A percentile compares a stretch with the other conserved stretches of the same genome.
These are phyloP conservation scores for Sisor rabdophorus DNA, from an alignment of 2,113 vertebrate species.

Conservation along the genomic window DNA sequence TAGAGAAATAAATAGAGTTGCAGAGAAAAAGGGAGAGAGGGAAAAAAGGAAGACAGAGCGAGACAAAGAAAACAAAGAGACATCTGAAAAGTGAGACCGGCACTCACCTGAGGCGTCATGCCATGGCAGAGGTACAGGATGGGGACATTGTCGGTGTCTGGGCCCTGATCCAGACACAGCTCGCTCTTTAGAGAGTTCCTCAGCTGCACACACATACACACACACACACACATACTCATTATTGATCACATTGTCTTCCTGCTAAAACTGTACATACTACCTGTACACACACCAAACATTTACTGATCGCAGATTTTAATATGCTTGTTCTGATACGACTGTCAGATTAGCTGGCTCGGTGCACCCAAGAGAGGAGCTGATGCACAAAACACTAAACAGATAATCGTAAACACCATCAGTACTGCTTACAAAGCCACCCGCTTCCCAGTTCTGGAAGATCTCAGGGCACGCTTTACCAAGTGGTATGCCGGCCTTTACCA, in stretches of 20 bases:
- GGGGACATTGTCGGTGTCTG: conserved; percentile 91
- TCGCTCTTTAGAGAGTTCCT: conserved; percentile 94
- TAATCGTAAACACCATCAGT: too few species aligned
- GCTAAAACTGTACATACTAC: not conserved
- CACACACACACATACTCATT: not conserved
- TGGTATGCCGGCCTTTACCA: too few species aligned
- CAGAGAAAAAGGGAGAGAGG: not conserved
- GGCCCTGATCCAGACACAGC: conserved; percentile 95
- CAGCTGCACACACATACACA: conserved; percentile 66
- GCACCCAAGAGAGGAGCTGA: too few species aligned
- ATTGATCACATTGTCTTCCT: not conserved
- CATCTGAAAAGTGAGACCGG: too few species aligned
- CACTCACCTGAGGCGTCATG: conserved; percentile 92
- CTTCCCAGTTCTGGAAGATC: too few species aligned
- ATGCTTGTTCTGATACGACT: too few species aligned
- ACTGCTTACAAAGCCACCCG: too few species aligned
- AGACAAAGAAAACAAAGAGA: too few species aligned
- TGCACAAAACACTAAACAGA: too few species aligned
- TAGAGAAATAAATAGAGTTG: not conserved
- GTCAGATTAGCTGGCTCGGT: too few species aligned
- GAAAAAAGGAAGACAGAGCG: not conserved
- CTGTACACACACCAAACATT: not conserved
- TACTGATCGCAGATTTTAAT: too few species aligned
- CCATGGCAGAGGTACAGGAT: conserved; percentile 98
- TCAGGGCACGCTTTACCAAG: too few species aligned